Percentiles rank a stretch among this genome's conserved stretches.
Conservation (phyloP, 2,113 vertebrate species). For the Lampris incognitus region DNA sequence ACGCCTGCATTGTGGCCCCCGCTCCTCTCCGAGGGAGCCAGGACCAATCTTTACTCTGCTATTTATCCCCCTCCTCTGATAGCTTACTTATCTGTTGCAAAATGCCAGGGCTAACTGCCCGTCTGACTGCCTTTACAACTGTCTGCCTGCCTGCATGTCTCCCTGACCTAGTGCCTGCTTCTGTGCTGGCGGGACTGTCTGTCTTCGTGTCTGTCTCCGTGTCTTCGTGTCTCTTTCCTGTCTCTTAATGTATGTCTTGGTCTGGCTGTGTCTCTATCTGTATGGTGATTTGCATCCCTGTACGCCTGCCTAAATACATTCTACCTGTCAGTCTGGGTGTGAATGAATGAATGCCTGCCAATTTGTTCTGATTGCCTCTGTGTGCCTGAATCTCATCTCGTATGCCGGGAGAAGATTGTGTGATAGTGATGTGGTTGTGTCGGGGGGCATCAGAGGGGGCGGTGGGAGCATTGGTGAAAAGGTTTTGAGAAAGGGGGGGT, state of each 20-base stretch:
- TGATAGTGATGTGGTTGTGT: conserved; percentile 3
- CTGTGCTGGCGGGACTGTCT: conserved; percentile 62
- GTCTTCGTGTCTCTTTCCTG: conserved; percentile 6
- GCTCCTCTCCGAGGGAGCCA: conserved; percentile 87
- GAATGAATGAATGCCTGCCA: conserved; percentile 16
- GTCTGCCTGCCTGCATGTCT: conserved; percentile 47
- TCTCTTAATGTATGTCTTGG: background rate
- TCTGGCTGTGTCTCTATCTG: background rate
- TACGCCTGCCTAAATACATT: conserved; percentile 28
- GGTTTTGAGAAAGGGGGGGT: no score
- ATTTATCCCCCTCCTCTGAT: conserved; percentile 96
- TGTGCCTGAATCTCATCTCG: conserved; percentile 13
- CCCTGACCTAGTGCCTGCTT: background rate
- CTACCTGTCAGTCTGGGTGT: conserved; percentile 28
- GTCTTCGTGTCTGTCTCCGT: conserved; percentile 31
- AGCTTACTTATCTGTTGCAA: conserved; percentile 94
- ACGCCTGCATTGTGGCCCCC: conserved; percentile 89
- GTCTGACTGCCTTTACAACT: conserved; percentile 71
- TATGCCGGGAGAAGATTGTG: background rate
- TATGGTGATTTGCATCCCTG: background rate
- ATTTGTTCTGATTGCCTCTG: no score
- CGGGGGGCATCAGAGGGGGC: background rate
- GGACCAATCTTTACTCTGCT: conserved; percentile 95
- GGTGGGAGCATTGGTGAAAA: no score
- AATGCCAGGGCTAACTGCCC: conserved; percentile 91